Conservation (phyloP, 35 echinoderm and acorn worm species). For the Apostichopus parvimensis region DNA sequence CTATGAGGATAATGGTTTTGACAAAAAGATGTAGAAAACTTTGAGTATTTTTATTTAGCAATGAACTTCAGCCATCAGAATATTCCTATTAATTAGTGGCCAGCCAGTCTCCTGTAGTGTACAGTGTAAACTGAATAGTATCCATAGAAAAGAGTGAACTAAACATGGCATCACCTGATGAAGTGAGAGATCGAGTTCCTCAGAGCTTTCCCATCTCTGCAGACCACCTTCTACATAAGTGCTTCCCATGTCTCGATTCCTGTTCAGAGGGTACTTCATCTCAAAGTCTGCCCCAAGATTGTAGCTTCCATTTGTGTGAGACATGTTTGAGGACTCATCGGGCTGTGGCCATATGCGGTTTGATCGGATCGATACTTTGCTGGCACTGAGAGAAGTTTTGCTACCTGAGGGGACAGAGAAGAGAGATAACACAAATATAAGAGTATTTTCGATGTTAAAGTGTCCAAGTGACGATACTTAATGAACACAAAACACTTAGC, state of each 20-base stretch:
- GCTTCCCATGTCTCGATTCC: background rate
- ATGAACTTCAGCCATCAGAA: too few relatives aligned
- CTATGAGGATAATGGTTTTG: too few relatives aligned
- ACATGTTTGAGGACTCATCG: background rate
- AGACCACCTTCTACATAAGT: conserved; percentile 6
- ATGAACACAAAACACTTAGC: too few relatives aligned
- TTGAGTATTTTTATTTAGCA: too few relatives aligned
- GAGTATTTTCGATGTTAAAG: too few relatives aligned
- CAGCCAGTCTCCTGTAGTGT: too few relatives aligned
- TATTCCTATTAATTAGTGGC: too few relatives aligned
- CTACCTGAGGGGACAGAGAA: background rate
- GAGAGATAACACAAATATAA: too few relatives aligned
- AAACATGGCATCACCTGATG: conserved; percentile 2
- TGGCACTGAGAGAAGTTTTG: background rate
- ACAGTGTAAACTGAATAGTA: too few relatives aligned
- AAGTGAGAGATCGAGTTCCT: conserved; percentile 28
- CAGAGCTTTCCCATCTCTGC: conserved; percentile 31
- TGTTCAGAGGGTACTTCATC: background rate
- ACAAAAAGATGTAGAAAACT: too few relatives aligned
- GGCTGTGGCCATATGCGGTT: conserved; percentile 3
- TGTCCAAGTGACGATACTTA: too few relatives aligned
- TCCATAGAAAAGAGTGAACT: too few relatives aligned
- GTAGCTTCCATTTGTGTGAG: background rate
- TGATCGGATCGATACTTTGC: conserved; percentile 16
- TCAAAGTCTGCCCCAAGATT: background rate